Base-by-base conservation (phyloP, 2,797 vertebrate species). In the Phoeniculus purpureus region DNA sequence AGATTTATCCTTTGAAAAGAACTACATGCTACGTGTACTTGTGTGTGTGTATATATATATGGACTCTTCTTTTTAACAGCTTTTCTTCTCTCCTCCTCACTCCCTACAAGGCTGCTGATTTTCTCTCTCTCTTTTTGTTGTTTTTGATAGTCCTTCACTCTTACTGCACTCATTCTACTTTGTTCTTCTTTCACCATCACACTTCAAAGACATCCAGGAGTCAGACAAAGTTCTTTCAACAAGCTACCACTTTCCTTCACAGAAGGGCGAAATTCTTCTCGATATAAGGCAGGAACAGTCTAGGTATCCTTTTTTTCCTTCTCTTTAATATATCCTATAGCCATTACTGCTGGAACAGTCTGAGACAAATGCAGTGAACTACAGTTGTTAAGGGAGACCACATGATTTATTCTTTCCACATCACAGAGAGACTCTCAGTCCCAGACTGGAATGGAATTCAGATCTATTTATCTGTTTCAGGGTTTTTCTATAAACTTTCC, bases 181-280 rank as follows among this genome's bases (percentile, higher is more conserved):
- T 93, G 62, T 72, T 96, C 87, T 31, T 76, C 56, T 95, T 83
- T 92, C 68, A 85, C 74, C 37, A 81, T 50, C 50, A 47, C 40
- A 70, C 40, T 91, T 92, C 85, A 96, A 93, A 94, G 82, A 76
- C 51, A 85, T 95, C 34, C 59, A 87, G 82, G 62, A 96, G 60
- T 91, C 80, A 93, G 68, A 43, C 59, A 87, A 73, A 86, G 74
- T 89, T 66, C 62, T 87, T 94, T 85, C 83, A 83, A 81, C 50
- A 90, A 34, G 31, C 45, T 32, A 92, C 47, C 40, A 66, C 60
- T 89, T 89, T 66, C 52, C 56, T 68, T 75, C 87, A 87, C 16
- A 93, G 52, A 92, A 73, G 31, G 60, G 19, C 10, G 74, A 92
- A 91, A 91, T 84, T 86, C 59, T 70, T 74, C 70, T 68, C 48